phyloP scores from a whole-genome alignment of 2,797 vertebrate species.

The Myotis vivesi region DNA sequence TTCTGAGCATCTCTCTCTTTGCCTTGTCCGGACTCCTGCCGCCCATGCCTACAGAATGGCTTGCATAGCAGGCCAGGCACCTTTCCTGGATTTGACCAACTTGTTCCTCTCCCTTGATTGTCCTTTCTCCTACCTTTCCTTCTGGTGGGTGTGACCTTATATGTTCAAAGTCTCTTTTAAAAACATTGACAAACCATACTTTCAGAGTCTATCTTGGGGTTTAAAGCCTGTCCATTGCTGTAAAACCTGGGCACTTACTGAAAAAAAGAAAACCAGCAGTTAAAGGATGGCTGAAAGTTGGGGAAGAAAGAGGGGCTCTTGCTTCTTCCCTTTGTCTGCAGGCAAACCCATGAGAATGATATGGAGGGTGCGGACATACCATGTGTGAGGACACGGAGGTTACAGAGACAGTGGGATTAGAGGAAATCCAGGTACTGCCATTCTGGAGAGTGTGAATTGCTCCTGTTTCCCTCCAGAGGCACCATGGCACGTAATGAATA shows the following conservation, averaged over 20 bases:
- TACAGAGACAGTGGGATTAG: not conserved
- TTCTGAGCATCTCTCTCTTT: not conserved
- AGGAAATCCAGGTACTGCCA: not conserved
- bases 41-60: not conserved
- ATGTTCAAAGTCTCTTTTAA: slow-evolving; percentile 16
- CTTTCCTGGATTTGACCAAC: not conserved
- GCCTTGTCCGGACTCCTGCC: not conserved
- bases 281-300: not conserved
- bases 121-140: not conserved
- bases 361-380: not conserved
- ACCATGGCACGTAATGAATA: not conserved
- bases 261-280: not conserved
- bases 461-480: not conserved
- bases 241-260: not conserved
- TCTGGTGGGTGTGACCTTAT: not conserved
- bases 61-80: not conserved
- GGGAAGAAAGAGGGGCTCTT: not conserved
- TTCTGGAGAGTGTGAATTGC: not conserved
- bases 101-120: not conserved
- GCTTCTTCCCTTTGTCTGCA: not conserved
- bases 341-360: not conserved
- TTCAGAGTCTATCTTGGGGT: not conserved
- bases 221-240: not conserved
- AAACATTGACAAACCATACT: not conserved
- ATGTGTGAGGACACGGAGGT: not conserved